These are phyloP conservation scores for Kryptolebias ocellatus DNA, from an alignment of 2,797 vertebrate species.

Conservation along the genomic window DNA sequence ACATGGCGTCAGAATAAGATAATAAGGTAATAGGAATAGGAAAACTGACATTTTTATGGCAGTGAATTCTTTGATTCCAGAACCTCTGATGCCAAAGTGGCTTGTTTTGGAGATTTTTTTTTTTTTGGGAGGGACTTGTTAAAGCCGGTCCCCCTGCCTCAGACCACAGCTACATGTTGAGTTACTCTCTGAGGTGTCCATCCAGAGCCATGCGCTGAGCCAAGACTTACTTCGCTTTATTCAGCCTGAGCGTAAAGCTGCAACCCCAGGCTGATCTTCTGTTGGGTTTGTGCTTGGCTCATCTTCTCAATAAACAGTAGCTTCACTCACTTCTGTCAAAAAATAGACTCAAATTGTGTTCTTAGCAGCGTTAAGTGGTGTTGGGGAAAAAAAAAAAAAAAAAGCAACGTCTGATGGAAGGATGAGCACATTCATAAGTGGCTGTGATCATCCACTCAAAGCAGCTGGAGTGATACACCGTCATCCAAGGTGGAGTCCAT, in stretches of 20 bases:
- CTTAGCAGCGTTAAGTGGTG: not conserved
- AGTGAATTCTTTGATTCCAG: too few species aligned
- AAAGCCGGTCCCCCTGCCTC: too few species aligned
- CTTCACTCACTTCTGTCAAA: not conserved
- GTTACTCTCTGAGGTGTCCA: too few species aligned
- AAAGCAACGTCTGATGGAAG: not conserved
- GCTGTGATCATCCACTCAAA: not conserved
- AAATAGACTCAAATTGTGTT: constrained; percentile 1
- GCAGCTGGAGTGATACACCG: not conserved
- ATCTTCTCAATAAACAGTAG: not conserved
- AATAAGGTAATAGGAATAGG: too few species aligned
- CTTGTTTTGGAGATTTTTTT: too few species aligned
- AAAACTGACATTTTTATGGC: too few species aligned
- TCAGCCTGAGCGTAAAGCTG: not conserved
- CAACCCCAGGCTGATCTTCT: not conserved
- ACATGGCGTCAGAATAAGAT: too few species aligned
- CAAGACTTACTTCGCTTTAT: not conserved
- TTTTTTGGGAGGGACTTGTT: too few species aligned
- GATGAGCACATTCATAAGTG: not conserved
- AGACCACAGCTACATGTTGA: too few species aligned
- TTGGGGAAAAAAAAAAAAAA: not conserved
- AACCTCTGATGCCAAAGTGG: too few species aligned
- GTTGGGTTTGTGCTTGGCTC: not conserved
- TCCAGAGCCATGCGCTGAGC: not conserved
- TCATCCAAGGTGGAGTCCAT: not conserved